A percentile compares a stretch with the other conserved stretches of the same genome.
Conservation (phyloP, 2,888 invertebrate genomes). For the Apamea crenata region DNA sequence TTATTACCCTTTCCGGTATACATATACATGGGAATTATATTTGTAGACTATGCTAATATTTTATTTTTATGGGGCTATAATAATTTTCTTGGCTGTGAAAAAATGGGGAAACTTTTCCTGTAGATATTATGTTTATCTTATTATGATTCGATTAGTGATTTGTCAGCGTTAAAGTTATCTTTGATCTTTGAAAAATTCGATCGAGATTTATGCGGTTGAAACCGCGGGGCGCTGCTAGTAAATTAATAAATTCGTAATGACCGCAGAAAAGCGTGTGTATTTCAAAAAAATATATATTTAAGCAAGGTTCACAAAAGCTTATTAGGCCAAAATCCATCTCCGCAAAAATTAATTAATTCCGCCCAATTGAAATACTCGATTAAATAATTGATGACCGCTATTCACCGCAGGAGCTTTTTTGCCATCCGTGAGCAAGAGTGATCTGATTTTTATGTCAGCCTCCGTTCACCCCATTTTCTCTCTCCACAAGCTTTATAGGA, state of each 20-base stretch:
- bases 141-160: not conserved
- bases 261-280: not conserved
- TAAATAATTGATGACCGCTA: slow-evolving; percentile 41
- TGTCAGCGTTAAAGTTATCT: not conserved
- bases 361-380: slow-evolving; percentile 28
- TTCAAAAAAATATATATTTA: not conserved
- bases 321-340: not conserved
- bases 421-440: slow-evolving; percentile 25
- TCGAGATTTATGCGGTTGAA: too few relatives aligned
- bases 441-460: slow-evolving; percentile 56
- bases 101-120: not conserved
- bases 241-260: not conserved
- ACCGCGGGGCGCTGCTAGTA: too few relatives aligned
- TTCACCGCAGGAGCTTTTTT: slow-evolving; percentile 27
- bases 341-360: slow-evolving; percentile 37
- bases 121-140: too few relatives aligned
- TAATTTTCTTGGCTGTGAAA: slow-evolving; percentile 6
- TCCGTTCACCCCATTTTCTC: slow-evolving; percentile 30
- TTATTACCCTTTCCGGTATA: slow-evolving; percentile 39
- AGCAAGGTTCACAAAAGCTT: not conserved
- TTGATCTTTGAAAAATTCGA: not conserved
- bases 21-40: slow-evolving; percentile 16
- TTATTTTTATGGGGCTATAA: slow-evolving; percentile 28
- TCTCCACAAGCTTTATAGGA: slow-evolving; percentile 27
- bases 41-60: slow-evolving; percentile 25